These are phyloP conservation scores for Zosterops borbonicus DNA, from an alignment of 2,113 vertebrate genomes.

Conservation along the genomic window DNA sequence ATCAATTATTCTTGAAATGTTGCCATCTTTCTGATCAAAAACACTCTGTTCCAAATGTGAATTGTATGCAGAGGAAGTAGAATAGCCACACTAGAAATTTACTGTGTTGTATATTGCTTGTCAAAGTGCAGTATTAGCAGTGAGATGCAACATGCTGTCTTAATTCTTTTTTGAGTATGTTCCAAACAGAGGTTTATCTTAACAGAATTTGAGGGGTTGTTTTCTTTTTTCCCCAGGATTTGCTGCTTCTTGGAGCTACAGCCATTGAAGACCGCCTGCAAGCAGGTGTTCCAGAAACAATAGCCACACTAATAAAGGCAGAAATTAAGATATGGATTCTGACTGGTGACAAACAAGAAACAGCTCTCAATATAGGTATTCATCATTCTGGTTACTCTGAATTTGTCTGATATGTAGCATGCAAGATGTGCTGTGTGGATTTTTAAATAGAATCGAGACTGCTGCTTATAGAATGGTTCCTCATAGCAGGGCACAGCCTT, in stretches of 20 bases:
- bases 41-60: not conserved
- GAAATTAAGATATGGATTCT: conserved; percentile 97
- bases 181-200: not conserved
- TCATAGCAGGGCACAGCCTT: not conserved
- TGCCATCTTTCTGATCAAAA: conserved; percentile 21
- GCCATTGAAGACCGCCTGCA: conserved; percentile 96
- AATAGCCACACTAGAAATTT: not conserved
- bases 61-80: not conserved
- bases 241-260: conserved; percentile 91
- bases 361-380: conserved; percentile 94
- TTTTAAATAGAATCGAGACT: not conserved
- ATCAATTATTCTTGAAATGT: conserved; percentile 25
- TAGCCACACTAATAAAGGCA: conserved; percentile 89
- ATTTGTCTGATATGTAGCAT: not conserved
- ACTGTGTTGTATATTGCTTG: not conserved
- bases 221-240: conserved; percentile 74
- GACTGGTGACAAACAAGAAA: conserved; percentile 97
- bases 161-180: not conserved
- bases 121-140: not conserved
- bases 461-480: not conserved
- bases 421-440: not conserved
- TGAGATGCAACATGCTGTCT: not conserved
- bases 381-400: not conserved
- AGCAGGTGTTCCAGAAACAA: conserved; percentile 94
- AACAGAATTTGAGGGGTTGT: not conserved